Evolutionary conservation across 2,888 invertebrate species (phyloP).

Genomic region (Clitarchus hookeri): DNA sequence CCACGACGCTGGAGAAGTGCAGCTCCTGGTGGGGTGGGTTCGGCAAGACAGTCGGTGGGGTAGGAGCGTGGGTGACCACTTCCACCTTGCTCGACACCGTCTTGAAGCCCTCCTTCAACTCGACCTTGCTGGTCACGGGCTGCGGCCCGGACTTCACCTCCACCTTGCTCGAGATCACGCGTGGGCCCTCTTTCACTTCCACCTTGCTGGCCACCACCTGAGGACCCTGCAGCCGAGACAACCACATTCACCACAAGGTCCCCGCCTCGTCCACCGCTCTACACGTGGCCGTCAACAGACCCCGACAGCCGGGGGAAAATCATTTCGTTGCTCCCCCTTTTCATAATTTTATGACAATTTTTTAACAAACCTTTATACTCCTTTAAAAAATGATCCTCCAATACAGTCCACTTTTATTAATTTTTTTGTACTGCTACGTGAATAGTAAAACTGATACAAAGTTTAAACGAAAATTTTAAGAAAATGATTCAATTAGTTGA

Average conservation of each 20-base stretch:
- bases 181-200: conserved; percentile 24
- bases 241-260: background rate
- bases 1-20: conserved; percentile 61
- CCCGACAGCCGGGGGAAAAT: background rate
- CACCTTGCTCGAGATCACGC: conserved; percentile 55
- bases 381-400: no score
- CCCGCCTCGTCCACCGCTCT: background rate
- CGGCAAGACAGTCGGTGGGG: conserved; percentile 47
- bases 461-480: no score
- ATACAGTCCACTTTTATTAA: no score
- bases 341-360: no score
- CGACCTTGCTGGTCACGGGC: conserved; percentile 43
- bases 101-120: conserved; percentile 49
- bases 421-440: no score
- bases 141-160: conserved; percentile 55
- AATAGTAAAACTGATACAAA: no score
- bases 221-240: background rate
- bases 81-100: conserved; percentile 51
- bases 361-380: no score
- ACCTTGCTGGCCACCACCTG: conserved; percentile 25
- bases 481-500: no score
- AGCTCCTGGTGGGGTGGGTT: conserved; percentile 52
- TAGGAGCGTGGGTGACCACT: conserved; percentile 46
- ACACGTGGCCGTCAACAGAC: no score
- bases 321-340: no score